phyloP scores from a whole-genome alignment of 1,140 invertebrate genomes.

The Pantala flavescens region DNA sequence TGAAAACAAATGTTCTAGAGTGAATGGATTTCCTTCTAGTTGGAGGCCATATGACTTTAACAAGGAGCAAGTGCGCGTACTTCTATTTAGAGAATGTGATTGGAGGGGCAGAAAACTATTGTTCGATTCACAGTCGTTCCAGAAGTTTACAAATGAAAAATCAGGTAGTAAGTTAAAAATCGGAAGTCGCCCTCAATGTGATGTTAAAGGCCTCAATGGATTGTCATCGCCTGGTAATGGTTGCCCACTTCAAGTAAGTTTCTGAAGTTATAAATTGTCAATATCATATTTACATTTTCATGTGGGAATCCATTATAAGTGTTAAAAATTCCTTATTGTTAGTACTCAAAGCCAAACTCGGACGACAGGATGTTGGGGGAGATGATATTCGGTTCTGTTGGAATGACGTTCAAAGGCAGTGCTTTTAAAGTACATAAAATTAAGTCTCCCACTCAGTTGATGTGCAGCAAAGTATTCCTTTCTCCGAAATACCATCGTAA shows the following conservation, averaged over 20 bases:
- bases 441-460: slow-evolving; percentile 54
- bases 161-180: slow-evolving; percentile 14
- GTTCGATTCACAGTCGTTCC: slow-evolving; percentile 69
- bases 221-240: not conserved
- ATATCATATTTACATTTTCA: not conserved
- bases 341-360: slow-evolving; percentile 35
- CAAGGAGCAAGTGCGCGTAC: slow-evolving; percentile 56
- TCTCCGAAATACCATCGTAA: slow-evolving; percentile 31
- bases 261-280: slow-evolving; percentile 13
- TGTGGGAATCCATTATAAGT: not conserved
- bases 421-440: slow-evolving; percentile 60
- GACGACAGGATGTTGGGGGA: slow-evolving; percentile 68
- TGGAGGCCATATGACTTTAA: slow-evolving; percentile 41
- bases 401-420: slow-evolving; percentile 72
- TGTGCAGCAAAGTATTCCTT: slow-evolving; percentile 64
- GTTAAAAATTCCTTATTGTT: slow-evolving; percentile 16
- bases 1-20: no score
- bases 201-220: slow-evolving; percentile 19
- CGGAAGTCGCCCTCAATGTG: slow-evolving; percentile 3
- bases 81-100: slow-evolving; percentile 78
- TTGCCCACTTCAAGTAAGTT: slow-evolving; percentile 8
- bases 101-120: slow-evolving; percentile 64
- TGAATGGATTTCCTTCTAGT: slow-evolving; percentile 23
- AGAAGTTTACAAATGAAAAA: slow-evolving; percentile 39
- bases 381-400: slow-evolving; percentile 81